Evolutionary conservation across 2,113 vertebrate genomes (phyloP).

Genomic region (Oncorhynchus keta): DNA sequence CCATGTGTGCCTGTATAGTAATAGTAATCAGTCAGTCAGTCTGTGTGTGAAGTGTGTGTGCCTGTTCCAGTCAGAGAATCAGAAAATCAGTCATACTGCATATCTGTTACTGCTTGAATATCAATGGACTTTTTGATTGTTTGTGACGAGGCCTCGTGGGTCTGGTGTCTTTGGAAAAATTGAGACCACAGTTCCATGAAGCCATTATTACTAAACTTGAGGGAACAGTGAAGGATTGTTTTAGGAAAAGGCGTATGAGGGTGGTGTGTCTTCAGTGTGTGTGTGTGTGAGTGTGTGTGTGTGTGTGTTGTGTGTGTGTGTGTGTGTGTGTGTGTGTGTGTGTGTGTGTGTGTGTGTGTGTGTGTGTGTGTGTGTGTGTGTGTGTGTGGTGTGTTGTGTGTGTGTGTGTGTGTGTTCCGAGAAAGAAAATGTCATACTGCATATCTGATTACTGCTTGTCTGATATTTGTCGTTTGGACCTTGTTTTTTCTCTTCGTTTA

Average conservation of each 20-base stretch:
- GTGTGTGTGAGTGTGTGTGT: background rate
- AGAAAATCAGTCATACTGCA: too few species aligned
- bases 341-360: slow-evolving; percentile 1
- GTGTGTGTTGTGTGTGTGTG: background rate
- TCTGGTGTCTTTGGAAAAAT: slow-evolving; percentile 74
- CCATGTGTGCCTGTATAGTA: slow-evolving; percentile 75
- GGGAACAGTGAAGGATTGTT: slow-evolving; percentile 81
- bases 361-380: slow-evolving; percentile 3
- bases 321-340: slow-evolving; percentile 6
- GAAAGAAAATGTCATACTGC: slow-evolving; percentile 62
- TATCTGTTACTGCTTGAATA: slow-evolving; percentile 77
- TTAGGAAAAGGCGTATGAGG: slow-evolving; percentile 74
- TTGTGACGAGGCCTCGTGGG: slow-evolving; percentile 82
- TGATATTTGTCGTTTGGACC: slow-evolving; percentile 41
- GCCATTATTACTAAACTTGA: slow-evolving; percentile 84
- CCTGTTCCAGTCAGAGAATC: too few species aligned
- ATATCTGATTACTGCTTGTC: slow-evolving; percentile 70
- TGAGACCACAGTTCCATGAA: too few species aligned
- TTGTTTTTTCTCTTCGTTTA: slow-evolving; percentile 4
- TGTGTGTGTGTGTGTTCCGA: background rate
- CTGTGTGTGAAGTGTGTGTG: too few species aligned
- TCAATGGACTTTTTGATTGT: slow-evolving; percentile 91
- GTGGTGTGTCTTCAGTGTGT: background rate
- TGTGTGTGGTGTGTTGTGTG: too few species aligned
- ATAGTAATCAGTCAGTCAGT: too few species aligned